Percentiles rank a stretch among this genome's conserved stretches.
These are phyloP conservation scores for Furnarius figulus DNA, from an alignment of 2,113 vertebrate genomes.

Conservation along the genomic window DNA sequence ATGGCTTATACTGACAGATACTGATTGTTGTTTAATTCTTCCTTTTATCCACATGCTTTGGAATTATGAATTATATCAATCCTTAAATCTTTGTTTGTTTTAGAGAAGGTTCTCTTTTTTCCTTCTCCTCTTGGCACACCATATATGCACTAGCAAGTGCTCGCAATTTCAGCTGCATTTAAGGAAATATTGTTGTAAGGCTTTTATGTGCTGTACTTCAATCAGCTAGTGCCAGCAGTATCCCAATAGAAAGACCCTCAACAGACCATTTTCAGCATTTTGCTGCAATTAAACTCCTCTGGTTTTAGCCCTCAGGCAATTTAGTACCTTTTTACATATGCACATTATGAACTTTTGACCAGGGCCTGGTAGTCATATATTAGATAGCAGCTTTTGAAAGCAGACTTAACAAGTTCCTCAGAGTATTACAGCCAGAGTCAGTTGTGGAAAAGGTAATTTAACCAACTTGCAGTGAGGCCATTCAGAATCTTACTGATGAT, in stretches of 20 bases:
- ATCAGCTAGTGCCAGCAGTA: slow-evolving; percentile 79
- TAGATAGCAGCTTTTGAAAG: slow-evolving; percentile 84
- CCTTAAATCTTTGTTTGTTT: slow-evolving; percentile 79
- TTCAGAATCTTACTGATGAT: slow-evolving; percentile 84
- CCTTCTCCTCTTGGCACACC: slow-evolving; percentile 35
- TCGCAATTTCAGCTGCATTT: slow-evolving; percentile 72
- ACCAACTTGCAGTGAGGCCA: slow-evolving; percentile 86
- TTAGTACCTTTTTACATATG: slow-evolving; percentile 99
- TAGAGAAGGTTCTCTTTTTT: slow-evolving; percentile 53
- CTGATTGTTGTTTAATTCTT: slow-evolving; percentile 56
- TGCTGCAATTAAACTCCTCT: slow-evolving; percentile 98
- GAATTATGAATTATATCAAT: slow-evolving; percentile 68
- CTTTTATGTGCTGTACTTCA: slow-evolving; percentile 82
- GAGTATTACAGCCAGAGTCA: slow-evolving; percentile 86
- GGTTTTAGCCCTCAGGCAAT: slow-evolving; percentile 94
- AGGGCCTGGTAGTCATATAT: slow-evolving; percentile 89
- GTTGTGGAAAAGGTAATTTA: slow-evolving; percentile 88
- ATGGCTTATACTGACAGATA: slow-evolving; percentile 32
- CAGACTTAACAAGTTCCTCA: slow-evolving; percentile 96
- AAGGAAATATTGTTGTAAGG: slow-evolving; percentile 82
- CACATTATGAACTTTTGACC: slow-evolving; percentile 98
- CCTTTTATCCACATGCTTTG: slow-evolving; percentile 44
- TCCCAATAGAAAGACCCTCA: slow-evolving; percentile 82
- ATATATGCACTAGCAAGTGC: slow-evolving; percentile 71
- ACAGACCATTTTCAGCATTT: slow-evolving; percentile 92